Conservation (phyloP, 1,140 invertebrate species). For the Idris sp. region DNA sequence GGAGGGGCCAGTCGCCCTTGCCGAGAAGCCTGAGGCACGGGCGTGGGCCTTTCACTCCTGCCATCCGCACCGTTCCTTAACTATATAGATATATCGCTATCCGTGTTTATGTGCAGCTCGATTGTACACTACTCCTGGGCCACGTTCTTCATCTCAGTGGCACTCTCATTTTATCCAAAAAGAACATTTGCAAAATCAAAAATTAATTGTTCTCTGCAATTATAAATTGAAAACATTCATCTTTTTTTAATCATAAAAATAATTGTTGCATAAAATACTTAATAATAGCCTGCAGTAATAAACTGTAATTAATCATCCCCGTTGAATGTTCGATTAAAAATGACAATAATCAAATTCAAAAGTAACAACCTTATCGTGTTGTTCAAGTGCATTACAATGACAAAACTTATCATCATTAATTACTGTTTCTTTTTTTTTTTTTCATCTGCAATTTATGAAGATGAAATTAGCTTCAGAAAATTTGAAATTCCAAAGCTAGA, state of each 20-base stretch:
- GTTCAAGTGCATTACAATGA: slow-evolving; percentile 18
- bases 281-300: not conserved
- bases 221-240: no score
- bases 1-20: slow-evolving; percentile 77
- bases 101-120: slow-evolving; percentile 39
- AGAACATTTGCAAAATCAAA: no score
- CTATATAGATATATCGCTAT: slow-evolving; percentile 56
- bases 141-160: slow-evolving; percentile 57
- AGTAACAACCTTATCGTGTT: slow-evolving; percentile 4
- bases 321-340: no score
- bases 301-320: slow-evolving; percentile 10
- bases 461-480: slow-evolving; percentile 27
- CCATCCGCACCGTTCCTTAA: slow-evolving; percentile 72
- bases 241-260: no score
- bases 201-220: no score
- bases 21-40: slow-evolving; percentile 77
- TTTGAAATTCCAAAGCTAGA: no score
- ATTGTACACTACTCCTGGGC: slow-evolving; percentile 53
- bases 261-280: no score
- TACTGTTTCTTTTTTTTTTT: slow-evolving; percentile 6
- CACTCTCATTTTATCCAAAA: slow-evolving; percentile 58
- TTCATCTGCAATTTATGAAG: slow-evolving; percentile 1
- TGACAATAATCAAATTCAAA: slow-evolving; percentile 24
- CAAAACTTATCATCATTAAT: slow-evolving; percentile 30
- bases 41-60: slow-evolving; percentile 79